phyloP scores from a whole-genome alignment of 2,888 invertebrate species.

The Frankliniella fusca region DNA sequence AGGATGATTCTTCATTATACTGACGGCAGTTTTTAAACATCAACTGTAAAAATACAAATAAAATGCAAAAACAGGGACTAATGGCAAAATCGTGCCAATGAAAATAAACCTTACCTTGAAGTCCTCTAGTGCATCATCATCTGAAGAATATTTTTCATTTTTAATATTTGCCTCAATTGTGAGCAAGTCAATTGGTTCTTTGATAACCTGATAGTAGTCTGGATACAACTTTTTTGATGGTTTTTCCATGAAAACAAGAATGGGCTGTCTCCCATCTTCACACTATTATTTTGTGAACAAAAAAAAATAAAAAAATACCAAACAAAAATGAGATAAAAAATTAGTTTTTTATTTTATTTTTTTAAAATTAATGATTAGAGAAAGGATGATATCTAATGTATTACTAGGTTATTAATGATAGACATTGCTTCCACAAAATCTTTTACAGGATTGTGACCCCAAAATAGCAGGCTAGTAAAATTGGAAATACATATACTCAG shows the following conservation, averaged over 20 bases:
- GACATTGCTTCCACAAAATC: too few species aligned
- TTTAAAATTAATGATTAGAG: too few species aligned
- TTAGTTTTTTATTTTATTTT: too few species aligned
- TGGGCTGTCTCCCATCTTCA: conserved; percentile 76
- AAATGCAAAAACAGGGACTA: too few species aligned
- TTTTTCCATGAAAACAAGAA: conserved; percentile 92
- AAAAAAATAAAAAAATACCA: conserved; percentile 30
- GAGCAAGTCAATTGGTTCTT: conserved; percentile 90
- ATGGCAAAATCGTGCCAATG: neutral
- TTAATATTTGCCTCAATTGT: conserved; percentile 90
- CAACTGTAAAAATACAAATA: neutral
- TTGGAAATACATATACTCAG: too few species aligned
- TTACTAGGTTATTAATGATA: too few species aligned
- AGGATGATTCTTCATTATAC: conserved; percentile 94
- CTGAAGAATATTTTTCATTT: conserved; percentile 58
- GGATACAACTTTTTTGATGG: conserved; percentile 93
- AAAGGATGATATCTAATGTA: too few species aligned
- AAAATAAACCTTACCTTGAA: conserved; percentile 50
- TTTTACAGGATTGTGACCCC: too few species aligned
- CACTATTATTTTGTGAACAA: conserved; percentile 46
- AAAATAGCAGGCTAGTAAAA: too few species aligned
- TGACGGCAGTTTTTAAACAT: conserved; percentile 84
- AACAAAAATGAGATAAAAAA: conserved; percentile 30
- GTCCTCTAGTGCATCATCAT: conserved; percentile 58
- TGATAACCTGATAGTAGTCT: conserved; percentile 86